Evolutionary conservation across 2,797 vertebrate genomes (phyloP), one percentile per base, ranked within the genome.

Genomic region (Chaetodon trifasciatus): DNA sequence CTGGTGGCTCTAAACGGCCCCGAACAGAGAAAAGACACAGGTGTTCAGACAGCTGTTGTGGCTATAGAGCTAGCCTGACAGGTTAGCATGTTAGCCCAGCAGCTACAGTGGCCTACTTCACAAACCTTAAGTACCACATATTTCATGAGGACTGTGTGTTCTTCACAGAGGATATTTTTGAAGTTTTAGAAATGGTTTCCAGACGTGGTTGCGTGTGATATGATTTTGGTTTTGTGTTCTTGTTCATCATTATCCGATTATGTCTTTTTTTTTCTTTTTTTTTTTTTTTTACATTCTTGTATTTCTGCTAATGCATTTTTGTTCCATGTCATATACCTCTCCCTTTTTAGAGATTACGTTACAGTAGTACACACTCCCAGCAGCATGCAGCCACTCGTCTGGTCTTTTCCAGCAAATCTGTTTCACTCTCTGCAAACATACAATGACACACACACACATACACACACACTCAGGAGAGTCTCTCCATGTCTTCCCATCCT

Each of bases 371-470:
- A 69, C 46, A 57, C 70, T 70, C 79, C 49, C 9, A 23, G 64
- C 71, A 66, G 70, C 85, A 37, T 89, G 88, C 70, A 81, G 57
- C 37, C 70, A 90, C 90, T 83, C 3, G 82, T 70, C 71, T 52
- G 81, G 35, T 78, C 52, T 83, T 78, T 78, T 81, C 63, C 39
- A 81, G 63, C 77, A 87, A 88, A 88, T 84, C 81, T 76, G 76
- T 89, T 86, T 82, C 62, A 70, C 81, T 79, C 66, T 83, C 55
- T 88, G 84, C 76, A 87, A 83, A 85, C 75, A 81, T 24, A 81
- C 79, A 81, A 77, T 69, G 53, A 72, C 47, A 84, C 40, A 73
- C 70, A 74, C 61, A 74, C 68, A 53, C 58, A 56, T 52, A 47
- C 56, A 84, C 67, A 68, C 52, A 74, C 37, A 83, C 32, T 8